Evolutionary conservation across 1,140 invertebrate genomes (phyloP).

Genomic region (Chymomyza costata): DNA sequence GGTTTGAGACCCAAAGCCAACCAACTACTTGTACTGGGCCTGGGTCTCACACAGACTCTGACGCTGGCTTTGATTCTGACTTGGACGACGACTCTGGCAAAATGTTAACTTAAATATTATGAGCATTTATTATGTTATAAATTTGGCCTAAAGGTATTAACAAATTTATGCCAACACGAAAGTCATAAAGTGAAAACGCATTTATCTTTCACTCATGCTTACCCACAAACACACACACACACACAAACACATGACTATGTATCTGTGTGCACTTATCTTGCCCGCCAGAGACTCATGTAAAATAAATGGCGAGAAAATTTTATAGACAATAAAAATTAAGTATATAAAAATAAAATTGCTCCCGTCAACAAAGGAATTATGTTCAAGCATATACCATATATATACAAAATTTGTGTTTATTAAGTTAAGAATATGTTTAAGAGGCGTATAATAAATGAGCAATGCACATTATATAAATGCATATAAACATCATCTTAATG

Average conservation of each 20-base stretch:
- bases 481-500: too few species aligned
- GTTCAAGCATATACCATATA: too few species aligned
- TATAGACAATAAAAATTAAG: constrained; percentile 61
- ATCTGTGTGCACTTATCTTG: constrained; percentile 2
- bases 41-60: neutral
- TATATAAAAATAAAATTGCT: constrained; percentile 50
- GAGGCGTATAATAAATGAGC: too few species aligned
- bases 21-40: neutral
- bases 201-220: constrained; percentile 60
- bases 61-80: neutral
- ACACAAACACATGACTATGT: constrained; percentile 2
- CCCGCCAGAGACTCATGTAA: constrained; percentile 24
- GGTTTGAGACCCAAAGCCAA: too few species aligned
- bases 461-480: too few species aligned
- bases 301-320: constrained; percentile 62
- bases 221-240: constrained; percentile 4
- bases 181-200: constrained; percentile 73
- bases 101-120: constrained; percentile 73
- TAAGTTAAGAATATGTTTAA: too few species aligned
- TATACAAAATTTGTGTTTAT: too few species aligned
- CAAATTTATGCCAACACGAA: constrained; percentile 74
- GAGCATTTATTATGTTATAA: constrained; percentile 75
- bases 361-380: too few species aligned
- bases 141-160: constrained; percentile 75
- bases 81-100: constrained; percentile 30